Conservation (phyloP, 1,140 invertebrate genomes). For the Pollicipes pollicipes region DNA sequence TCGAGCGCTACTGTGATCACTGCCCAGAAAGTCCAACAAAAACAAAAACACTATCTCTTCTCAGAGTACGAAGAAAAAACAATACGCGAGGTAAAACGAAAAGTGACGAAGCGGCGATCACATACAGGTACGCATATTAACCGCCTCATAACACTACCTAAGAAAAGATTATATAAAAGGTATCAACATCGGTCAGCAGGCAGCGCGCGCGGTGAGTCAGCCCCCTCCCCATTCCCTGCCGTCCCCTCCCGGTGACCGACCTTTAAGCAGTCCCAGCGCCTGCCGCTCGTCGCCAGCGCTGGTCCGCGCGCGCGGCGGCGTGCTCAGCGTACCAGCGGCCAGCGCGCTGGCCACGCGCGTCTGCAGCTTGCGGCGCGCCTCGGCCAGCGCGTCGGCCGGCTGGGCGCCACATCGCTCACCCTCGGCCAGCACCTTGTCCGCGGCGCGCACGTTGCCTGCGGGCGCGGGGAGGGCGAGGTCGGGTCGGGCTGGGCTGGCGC, state of each 20-base stretch:
- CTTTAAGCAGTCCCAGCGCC: background rate
- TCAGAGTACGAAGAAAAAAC: too few species aligned
- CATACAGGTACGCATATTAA: too few species aligned
- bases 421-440: background rate
- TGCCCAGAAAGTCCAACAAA: too few species aligned
- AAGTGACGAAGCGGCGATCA: too few species aligned
- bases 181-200: too few species aligned
- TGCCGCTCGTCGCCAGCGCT: background rate
- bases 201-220: too few species aligned
- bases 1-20: too few species aligned
- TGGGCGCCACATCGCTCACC: background rate
- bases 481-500: background rate
- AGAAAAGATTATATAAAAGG: too few species aligned
- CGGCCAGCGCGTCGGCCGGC: background rate
- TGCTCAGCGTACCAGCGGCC: background rate
- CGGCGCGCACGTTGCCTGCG: background rate
- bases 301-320: background rate
- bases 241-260: background rate
- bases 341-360: background rate
- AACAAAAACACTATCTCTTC: too few species aligned
- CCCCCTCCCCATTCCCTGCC: too few species aligned
- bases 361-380: slow-evolving; percentile 1
- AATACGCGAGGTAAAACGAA: too few species aligned
- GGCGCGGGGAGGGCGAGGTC: background rate
- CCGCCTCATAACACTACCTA: too few species aligned